Evolutionary conservation across 2,113 vertebrate genomes (phyloP), one percentile per base, ranked within the genome.

Genomic region (Canis aureus): DNA sequence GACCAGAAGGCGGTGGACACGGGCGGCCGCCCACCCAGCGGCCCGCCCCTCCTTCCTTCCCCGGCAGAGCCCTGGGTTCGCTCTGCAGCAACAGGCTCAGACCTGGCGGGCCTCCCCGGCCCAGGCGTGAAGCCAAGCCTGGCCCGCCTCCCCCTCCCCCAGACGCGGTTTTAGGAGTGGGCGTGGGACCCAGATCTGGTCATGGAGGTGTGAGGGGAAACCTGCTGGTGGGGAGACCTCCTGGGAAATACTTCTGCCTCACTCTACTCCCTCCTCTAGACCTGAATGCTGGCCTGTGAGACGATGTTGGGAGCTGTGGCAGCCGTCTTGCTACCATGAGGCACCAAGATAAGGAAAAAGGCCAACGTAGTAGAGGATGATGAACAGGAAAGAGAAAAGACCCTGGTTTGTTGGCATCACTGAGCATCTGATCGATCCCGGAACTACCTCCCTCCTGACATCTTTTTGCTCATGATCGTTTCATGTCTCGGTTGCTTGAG

Each of bases 21-120:
- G 0, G 0, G 0, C 1, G 17, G 23, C 67, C 23, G 1, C 38
- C 49, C 11, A 0, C 49, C 67, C 0, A 2, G 7, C 23, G 35
- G 10, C 57, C 38, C 32, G 1, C 3, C 11, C 10, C 27, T 22
- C 35, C 55, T 19, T 11, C 76, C 49, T 35, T 32, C 62, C 0
- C 22, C 22, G 11, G 4, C 7, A 78, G 64, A 76, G 3, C 88
- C 57, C 76, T 51, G 71, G 13, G n/a, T 49, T 89, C 38, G 9
- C 64, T 79, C 35, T 67, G 13, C 13, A 51, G 67, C 32, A 71
- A 27, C 43, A 76, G 38, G 32, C 64, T 80, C 22, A 57, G 64
- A 6, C 29, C 29, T 11, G 6, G 6, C 3, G 35, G 38, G 32
- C 82, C 43, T n/a, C 7, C 60, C 29, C 38, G n/a, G 13, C 38